Evolutionary conservation across 2,888 invertebrate genomes (phyloP).

Genomic region (Papilio demoleus): DNA sequence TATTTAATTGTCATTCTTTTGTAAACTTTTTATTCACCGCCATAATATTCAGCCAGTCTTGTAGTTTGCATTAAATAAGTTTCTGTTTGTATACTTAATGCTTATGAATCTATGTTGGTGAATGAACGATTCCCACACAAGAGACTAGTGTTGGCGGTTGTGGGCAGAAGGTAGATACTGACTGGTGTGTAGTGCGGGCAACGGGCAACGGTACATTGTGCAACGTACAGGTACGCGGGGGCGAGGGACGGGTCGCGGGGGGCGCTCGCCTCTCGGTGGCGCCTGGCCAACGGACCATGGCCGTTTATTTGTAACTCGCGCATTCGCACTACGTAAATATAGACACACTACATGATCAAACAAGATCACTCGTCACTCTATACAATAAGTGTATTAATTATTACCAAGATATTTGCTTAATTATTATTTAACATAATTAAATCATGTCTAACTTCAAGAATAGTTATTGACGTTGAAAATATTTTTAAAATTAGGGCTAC

Average conservation of each 20-base stretch:
- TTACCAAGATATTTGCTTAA: not conserved
- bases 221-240: constrained; percentile 46
- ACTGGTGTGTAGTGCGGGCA: constrained; percentile 32
- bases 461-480: too few relatives aligned
- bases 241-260: constrained; percentile 43
- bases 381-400: constrained; percentile 4
- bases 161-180: constrained; percentile 17
- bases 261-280: constrained; percentile 54
- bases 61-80: not conserved
- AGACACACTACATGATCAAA: constrained; percentile 45
- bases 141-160: constrained; percentile 22
- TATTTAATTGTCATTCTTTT: too few relatives aligned
- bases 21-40: too few relatives aligned
- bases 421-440: not conserved
- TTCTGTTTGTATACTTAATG: not conserved
- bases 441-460: not conserved
- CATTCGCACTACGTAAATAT: constrained; percentile 38
- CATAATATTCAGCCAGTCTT: too few relatives aligned
- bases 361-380: constrained; percentile 7
- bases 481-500: too few relatives aligned
- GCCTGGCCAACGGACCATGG: constrained; percentile 55
- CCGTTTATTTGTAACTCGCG: constrained; percentile 57
- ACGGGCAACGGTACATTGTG: constrained; percentile 47
- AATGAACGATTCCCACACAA: constrained; percentile 30
- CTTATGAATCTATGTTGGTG: not conserved